Base-by-base conservation (phyloP, 2,888 invertebrate genomes). In the Amiota communis region DNA sequence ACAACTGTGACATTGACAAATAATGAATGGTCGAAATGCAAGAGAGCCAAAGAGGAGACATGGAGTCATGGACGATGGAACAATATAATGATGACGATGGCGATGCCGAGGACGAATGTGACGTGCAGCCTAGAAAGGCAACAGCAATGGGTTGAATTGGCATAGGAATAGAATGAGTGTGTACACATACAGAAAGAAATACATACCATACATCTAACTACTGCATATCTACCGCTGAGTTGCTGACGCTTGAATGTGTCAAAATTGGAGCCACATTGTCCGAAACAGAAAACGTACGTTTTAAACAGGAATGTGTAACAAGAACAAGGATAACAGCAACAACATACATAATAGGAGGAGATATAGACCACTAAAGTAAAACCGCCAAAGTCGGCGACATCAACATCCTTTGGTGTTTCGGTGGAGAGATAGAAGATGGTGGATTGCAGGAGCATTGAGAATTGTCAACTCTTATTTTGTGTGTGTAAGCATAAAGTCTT, bases 231-330 rank as follows among this genome's bases (percentile, higher is more conserved):
- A 36, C 36, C 36, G 36, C 36, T 72, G 72, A 74, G 74, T 75
- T 78, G 77, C 77, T 80, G 77, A 71, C 83, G 80, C 80, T 86
- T 87, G 88, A 79, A 86, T 86, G 85, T 88, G 88, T 87, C 87
- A 87, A 86, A 87, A 88, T 85, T 87, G 88, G 87, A 87, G 88
- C 88, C 87, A 88, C 87, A 87, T 87, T 88, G 88, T 87, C 87
- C 87, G 83, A 85, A 84, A 77, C 81, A 81, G 78, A 79, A 84
- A 86, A 85, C 83, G 85, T 86, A 83, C 84, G 85, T 78, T 36
- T 36, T 36, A 36, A 36, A 36, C 36, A 36, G 6, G 36, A 36
- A 36, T 36, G 36, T 36, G 36, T 36, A 36, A 6, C 36, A 36
- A 36, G 36, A 36, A 70, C 70, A 49, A 71, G 71, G 70, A 36